phyloP scores from a whole-genome alignment of 1,140 invertebrate genomes.

The Cardiocondyla obscurior region DNA sequence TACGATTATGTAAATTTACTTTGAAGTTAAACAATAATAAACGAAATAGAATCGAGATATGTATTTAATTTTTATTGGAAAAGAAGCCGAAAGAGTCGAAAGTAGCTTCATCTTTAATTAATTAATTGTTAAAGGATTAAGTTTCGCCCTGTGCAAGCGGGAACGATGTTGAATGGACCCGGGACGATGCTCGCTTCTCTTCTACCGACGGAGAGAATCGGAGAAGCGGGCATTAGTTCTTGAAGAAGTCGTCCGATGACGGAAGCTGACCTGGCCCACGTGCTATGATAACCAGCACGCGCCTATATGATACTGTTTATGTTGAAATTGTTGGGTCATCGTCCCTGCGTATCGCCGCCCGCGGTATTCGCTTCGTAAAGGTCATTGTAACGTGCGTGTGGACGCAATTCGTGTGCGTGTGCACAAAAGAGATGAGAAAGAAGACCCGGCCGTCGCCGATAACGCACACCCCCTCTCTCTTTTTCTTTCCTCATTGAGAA shows the following conservation, averaged over 20 bases:
- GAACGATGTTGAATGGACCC: neutral
- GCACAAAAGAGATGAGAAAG: neutral
- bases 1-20: neutral
- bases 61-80: too few species aligned
- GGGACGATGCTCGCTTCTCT: neutral
- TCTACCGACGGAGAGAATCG: constrained; percentile 40
- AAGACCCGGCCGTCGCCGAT: constrained; percentile 52
- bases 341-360: constrained; percentile 40
- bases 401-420: constrained; percentile 7
- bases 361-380: constrained; percentile 56
- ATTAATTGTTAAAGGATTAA: too few species aligned
- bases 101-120: too few species aligned
- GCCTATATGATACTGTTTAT: constrained; percentile 53
- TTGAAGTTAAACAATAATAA: too few species aligned
- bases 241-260: constrained; percentile 52
- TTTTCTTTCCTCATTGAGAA: constrained; percentile 57
- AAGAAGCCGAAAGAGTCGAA: too few species aligned
- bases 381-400: constrained; percentile 62
- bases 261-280: constrained; percentile 20
- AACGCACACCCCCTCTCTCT: too few species aligned
- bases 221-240: constrained; percentile 46
- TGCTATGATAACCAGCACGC: constrained; percentile 3
- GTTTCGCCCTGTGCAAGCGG: neutral
- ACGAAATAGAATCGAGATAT: too few species aligned
- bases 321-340: constrained; percentile 69